phyloP scores from a whole-genome alignment of 1,140 invertebrate species.

The Pantala flavescens region DNA sequence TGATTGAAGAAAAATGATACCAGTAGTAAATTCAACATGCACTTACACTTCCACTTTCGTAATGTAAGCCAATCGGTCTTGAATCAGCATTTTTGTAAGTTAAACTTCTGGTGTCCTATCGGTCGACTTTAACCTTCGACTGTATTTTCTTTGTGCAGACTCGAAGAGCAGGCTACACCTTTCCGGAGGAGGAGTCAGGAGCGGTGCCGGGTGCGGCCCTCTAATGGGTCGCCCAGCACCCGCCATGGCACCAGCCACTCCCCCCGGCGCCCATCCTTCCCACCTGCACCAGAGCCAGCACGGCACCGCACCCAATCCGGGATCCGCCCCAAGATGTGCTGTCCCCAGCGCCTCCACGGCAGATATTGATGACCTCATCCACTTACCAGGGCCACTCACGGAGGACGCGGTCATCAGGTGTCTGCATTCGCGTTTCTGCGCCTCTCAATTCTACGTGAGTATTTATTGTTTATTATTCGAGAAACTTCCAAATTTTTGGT shows the following conservation, averaged over 20 bases:
- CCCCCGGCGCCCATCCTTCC: constrained; percentile 28
- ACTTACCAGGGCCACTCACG: constrained; percentile 79
- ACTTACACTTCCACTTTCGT: too few relatives aligned
- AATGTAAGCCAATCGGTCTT: too few relatives aligned
- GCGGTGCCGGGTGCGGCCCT: not conserved
- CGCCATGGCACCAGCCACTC: constrained; percentile 37
- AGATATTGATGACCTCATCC: constrained; percentile 78
- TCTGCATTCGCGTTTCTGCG: constrained; percentile 75
- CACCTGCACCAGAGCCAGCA: constrained; percentile 29
- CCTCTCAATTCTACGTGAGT: constrained; percentile 81
- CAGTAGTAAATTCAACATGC: too few relatives aligned
- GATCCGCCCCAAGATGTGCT: constrained; percentile 36
- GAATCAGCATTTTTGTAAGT: too few relatives aligned
- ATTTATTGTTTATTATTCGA: constrained; percentile 11
- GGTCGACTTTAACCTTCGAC: too few relatives aligned
- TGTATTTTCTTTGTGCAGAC: not conserved
- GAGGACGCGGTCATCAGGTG: constrained; percentile 88
- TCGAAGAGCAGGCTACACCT: not conserved
- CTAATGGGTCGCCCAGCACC: constrained; percentile 22
- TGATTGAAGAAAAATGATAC: too few relatives aligned
- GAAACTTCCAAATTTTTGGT: too few relatives aligned
- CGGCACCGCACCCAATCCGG: constrained; percentile 32
- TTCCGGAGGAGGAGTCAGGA: not conserved
- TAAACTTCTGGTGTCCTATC: too few relatives aligned
- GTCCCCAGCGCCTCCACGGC: constrained; percentile 31